Conservation (phyloP, 64 coral and sea anemone species). For the Stylophora pistillata region DNA sequence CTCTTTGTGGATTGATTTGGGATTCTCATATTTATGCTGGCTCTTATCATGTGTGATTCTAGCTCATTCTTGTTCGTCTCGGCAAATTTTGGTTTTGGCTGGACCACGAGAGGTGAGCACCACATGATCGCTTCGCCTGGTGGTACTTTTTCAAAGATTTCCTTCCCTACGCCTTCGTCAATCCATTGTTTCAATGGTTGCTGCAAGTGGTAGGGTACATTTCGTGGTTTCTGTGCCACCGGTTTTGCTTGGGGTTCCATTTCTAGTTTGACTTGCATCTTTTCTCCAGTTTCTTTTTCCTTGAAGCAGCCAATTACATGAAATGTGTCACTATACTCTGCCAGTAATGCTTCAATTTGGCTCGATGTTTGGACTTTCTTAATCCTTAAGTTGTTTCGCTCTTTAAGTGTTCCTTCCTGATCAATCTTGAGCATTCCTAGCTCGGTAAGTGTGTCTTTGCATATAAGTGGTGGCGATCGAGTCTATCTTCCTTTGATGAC, state of each 20-base stretch:
- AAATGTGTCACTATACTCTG: conserved; percentile 34
- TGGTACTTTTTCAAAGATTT: conserved; percentile 66
- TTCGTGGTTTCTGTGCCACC: conserved; percentile 51
- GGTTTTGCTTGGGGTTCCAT: conserved; percentile 45
- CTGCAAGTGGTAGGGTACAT: conserved; percentile 51
- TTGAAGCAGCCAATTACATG: conserved; percentile 54
- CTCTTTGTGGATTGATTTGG: conserved; percentile 46
- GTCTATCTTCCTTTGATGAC: conserved; percentile 70
- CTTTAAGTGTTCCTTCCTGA: conserved; percentile 65
- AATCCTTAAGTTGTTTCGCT: conserved; percentile 59
- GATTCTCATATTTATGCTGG: conserved; percentile 74
- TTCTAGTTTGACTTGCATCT: conserved; percentile 64
- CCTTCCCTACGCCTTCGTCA: conserved; percentile 31
- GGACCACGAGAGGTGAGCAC: conserved; percentile 58
- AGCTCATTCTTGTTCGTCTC: too few relatives aligned
- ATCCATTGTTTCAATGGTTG: conserved; percentile 58
- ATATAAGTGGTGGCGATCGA: conserved; percentile 59
- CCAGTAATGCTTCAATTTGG: conserved; percentile 14
- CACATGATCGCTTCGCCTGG: conserved; percentile 44
- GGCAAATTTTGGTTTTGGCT: conserved; percentile 61
- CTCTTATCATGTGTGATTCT: conserved; percentile 65
- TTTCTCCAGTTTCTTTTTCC: conserved; percentile 49
- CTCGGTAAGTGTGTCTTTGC: conserved; percentile 60
- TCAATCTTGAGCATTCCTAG: conserved; percentile 78
- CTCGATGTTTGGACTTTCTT: not conserved